phyloP scores from a whole-genome alignment of 1,140 invertebrate genomes.

The Camponotus pennsylvanicus region DNA sequence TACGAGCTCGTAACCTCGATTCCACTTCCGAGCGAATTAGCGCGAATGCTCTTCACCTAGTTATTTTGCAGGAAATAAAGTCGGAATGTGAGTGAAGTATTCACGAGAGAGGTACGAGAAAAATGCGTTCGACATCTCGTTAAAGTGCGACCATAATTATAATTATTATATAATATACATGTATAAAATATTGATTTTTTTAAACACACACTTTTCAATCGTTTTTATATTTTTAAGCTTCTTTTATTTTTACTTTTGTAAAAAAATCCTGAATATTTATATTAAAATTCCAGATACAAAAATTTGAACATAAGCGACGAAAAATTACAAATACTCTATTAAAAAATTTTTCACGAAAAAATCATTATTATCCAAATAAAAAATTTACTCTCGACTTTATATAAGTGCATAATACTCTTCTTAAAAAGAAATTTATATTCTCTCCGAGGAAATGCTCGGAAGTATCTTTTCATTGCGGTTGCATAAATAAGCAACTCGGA shows the following conservation, averaged over 20 bases:
- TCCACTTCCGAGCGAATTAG: conserved; percentile 27
- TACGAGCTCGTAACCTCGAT: conserved; percentile 40
- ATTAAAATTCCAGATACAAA: not conserved
- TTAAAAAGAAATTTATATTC: conserved; percentile 7
- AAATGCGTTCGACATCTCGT: not conserved
- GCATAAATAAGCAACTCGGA: not conserved
- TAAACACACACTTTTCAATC: not conserved
- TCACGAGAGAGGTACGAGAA: not conserved
- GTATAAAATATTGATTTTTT: not conserved
- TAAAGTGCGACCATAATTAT: not conserved
- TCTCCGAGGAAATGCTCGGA: not conserved
- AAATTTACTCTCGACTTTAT: not conserved
- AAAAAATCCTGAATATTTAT: not conserved
- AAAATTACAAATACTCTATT: not conserved
- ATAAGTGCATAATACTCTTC: not conserved
- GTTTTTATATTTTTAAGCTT: no score
- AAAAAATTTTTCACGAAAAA: not conserved
- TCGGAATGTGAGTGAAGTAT: not conserved
- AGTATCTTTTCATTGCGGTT: not conserved
- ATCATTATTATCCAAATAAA: not conserved
- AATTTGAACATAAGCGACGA: not conserved
- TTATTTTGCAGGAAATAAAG: conserved; percentile 26
- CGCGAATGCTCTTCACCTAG: conserved; percentile 8
- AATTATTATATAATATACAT: not conserved
- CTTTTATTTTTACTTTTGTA: no score